These are phyloP conservation scores for Clivina fossor DNA, from an alignment of 2,888 invertebrate genomes.

Conservation along the genomic window DNA sequence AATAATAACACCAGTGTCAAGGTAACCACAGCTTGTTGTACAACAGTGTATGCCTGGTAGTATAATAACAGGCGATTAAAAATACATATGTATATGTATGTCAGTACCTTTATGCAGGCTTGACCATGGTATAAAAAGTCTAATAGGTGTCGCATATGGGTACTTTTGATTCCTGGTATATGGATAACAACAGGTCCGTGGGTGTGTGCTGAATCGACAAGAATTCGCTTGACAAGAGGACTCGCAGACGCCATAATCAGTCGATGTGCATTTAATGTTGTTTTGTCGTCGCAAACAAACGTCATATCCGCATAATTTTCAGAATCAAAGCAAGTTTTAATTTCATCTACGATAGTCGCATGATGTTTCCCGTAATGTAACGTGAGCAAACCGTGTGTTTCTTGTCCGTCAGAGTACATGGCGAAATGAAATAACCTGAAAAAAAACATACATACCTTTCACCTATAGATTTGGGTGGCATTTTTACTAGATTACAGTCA, in stretches of 20 bases:
- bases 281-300: conserved; percentile 83
- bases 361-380: conserved; percentile 92
- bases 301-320: conserved; percentile 85
- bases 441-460: not conserved
- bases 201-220: conserved; percentile 70
- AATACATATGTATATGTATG: not conserved
- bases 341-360: conserved; percentile 88
- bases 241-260: conserved; percentile 85
- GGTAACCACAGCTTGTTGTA: not conserved
- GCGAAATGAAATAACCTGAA: conserved; percentile 46
- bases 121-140: conserved; percentile 86
- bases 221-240: conserved; percentile 77
- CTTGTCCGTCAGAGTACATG: conserved; percentile 60
- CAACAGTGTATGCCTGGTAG: not conserved
- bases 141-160: conserved; percentile 78
- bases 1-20: not conserved
- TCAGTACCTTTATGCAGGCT: conserved; percentile 71
- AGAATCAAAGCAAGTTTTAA: conserved; percentile 84
- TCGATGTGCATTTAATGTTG: conserved; percentile 78
- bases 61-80: not conserved
- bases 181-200: conserved; percentile 78
- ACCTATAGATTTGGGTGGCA: no score
- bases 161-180: conserved; percentile 79
- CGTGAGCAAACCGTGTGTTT: conserved; percentile 75
- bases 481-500: no score